Base-by-base conservation (phyloP, 2,888 invertebrate genomes). In the Caenorhabditis sp. region DNA sequence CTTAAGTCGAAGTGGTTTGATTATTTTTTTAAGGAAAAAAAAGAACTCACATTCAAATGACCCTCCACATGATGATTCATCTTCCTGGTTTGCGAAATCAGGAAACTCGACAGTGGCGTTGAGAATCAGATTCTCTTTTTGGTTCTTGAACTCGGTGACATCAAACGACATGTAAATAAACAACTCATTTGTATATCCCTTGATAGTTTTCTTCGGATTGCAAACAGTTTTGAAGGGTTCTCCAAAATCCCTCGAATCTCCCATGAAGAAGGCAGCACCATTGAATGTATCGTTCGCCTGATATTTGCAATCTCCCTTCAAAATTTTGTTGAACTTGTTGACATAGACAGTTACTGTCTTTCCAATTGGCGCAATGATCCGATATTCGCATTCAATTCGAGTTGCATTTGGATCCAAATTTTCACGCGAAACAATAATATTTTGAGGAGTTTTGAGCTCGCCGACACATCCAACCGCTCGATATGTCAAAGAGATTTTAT, bases 401-500 rank as follows among this genome's bases (percentile, higher is more conserved):
- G 71, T 61, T 4, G 74, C 61, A 49, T 77, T 74, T 6, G 37
- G 53, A 55, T 68, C 73, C n/a, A 83, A 71, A 55, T 76, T 49
- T 10, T 71, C 66, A 54, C 73, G 74, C 5, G 62, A 68, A 1
- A 79, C 77, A n/a, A 66, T 51, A 36, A 86, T 50, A 10, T 54
- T 36, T 8, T 76, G 61, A 8, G 77, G 74, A 4, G 58, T 50
- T 17, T 24, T 62, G 21, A 86, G 63, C 6, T 69, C 66, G 21
- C 83, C 82, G 1, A 85, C 81, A 64, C 85, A 85, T 53, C 84
- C 86, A 6, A 83, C 59, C 14, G 83, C 84, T 24, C 64, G 68
- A 84, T 85, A 87, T 27, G 77, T 77, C 23, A 87, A 62, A 83
- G 82, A 86, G 78, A 87, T 86, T 62, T 81, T 78, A 58, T 86